These are phyloP conservation scores for Coccyzus lansbergi DNA, from an alignment of 2,797 vertebrate genomes.

Conservation along the genomic window DNA sequence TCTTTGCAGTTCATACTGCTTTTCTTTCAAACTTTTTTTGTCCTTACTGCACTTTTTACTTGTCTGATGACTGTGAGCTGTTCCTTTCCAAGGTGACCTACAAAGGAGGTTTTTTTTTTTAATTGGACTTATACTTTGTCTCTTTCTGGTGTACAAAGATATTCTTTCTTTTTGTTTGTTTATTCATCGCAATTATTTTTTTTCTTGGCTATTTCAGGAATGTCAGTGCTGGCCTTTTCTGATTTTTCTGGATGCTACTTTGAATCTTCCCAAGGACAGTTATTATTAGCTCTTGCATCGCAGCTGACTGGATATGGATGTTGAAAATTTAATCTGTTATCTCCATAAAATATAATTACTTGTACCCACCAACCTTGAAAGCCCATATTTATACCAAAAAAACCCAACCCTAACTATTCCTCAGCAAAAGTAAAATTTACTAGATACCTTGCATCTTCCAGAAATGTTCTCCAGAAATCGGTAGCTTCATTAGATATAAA, in stretches of 20 bases:
- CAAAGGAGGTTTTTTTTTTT: neutral
- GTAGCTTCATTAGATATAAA: neutral
- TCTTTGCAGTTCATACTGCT: neutral
- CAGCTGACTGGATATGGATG: conserved; percentile 56
- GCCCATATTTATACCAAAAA: conserved; percentile 27
- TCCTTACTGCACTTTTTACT: neutral
- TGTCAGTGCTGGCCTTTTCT: conserved; percentile 42
- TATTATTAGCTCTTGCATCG: conserved; percentile 64
- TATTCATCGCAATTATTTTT: conserved; percentile 37
- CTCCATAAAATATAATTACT: conserved; percentile 67
- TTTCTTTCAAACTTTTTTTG: conserved; percentile 10
- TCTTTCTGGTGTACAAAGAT: conserved; percentile 35
- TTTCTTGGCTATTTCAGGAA: conserved; percentile 57
- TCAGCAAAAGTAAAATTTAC: conserved; percentile 45
- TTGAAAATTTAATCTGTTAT: conserved; percentile 69
- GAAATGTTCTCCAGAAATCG: conserved; percentile 4
- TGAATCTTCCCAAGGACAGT: conserved; percentile 58
- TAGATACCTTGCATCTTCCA: neutral
- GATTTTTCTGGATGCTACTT: conserved; percentile 54
- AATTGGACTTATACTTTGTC: conserved; percentile 6
- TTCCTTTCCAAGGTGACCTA: conserved; percentile 33
- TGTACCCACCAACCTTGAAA: conserved; percentile 61
- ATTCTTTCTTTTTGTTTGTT: conserved; percentile 47
- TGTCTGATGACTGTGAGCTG: neutral
- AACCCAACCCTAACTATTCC: conserved; percentile 31